Base-by-base conservation (phyloP, 1,140 invertebrate genomes). In the Cyrtorhinus lividipennis region DNA sequence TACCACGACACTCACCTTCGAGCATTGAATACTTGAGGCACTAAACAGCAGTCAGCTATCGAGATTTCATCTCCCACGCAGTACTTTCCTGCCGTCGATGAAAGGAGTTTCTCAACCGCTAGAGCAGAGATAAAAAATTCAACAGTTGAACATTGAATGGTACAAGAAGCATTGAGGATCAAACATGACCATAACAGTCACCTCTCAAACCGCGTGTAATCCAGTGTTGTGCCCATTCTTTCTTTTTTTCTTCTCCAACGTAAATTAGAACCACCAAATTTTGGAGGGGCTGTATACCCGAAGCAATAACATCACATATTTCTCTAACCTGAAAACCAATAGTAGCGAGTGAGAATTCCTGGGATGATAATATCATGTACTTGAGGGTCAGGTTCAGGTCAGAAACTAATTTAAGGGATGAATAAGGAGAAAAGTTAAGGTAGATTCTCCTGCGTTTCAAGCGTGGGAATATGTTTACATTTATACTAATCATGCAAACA, bases 211-310 rank as follows among this genome's bases (percentile, higher is more conserved):
- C 92, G 67, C 86, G 80, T 38, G 81, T 86, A 63, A 98, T 95
- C 85, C 88, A 96, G 72, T 93, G 86, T 68, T 90, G 85, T 1
- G 88, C 90, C 93, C 94, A 98, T 76, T 86, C 87, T 69, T 87
- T 87, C 69, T 89, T 89, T 72, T 88, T 87, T 70, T 88, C 86
- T 73, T 88, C 86, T 25, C 87, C 87, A 23, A 90, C 86, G 67
- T 89, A 83, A 67, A 91, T 87, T 20, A 95, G 73, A 23, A 95
- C 89, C 65, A 83, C 81, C 30, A 95, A 75, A 77, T 98, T 98
- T 74, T 98, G 95, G 26, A 98, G 75, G 0, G 95, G 95, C 75
- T 98, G 94, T 71, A 96, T 96, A 46, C 92, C 92, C 56, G 89
- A 90, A 48, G 83, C 85, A 69, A 98, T 94, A 0, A 92, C 78